phyloP scores from a whole-genome alignment of 2,888 invertebrate genomes.

The Diaprepes abbreviatus region DNA sequence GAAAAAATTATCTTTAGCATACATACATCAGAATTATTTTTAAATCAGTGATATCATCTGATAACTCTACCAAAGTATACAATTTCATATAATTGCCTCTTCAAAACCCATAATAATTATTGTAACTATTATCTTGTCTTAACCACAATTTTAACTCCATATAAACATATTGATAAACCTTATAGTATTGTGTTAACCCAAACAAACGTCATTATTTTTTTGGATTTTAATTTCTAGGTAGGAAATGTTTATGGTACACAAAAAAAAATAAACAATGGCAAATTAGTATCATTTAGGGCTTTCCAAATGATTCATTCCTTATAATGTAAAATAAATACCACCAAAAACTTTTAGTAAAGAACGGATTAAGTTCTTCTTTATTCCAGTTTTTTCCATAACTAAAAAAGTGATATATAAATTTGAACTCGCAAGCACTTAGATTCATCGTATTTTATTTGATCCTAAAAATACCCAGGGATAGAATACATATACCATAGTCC shows the following conservation, averaged over 20 bases:
- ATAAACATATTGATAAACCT: conserved; percentile 2
- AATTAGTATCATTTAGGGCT: too few relatives aligned
- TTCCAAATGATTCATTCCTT: too few relatives aligned
- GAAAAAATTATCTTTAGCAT: too few relatives aligned
- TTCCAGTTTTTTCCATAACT: too few relatives aligned
- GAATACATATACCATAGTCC: too few relatives aligned
- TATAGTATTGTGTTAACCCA: background rate
- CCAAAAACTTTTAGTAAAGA: too few relatives aligned
- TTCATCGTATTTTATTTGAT: too few relatives aligned
- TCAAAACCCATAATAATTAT: background rate
- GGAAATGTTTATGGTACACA: background rate
- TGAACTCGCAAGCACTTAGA: too few relatives aligned
- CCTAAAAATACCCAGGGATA: too few relatives aligned
- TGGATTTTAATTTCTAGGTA: background rate
- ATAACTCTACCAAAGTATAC: conserved; percentile 10
- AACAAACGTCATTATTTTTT: background rate
- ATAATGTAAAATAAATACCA: too few relatives aligned
- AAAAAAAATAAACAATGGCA: background rate
- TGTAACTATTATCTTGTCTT: background rate
- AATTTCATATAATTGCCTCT: background rate
- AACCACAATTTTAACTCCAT: background rate
- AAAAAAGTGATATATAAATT: too few relatives aligned
- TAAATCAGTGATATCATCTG: conserved; percentile 23
- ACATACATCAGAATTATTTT: conserved; percentile 29
- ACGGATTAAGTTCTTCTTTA: too few relatives aligned